Evolutionary conservation across 2,113 vertebrate genomes (phyloP), one percentile per base, ranked within the genome.

Genomic region (Corydoras sp.): DNA sequence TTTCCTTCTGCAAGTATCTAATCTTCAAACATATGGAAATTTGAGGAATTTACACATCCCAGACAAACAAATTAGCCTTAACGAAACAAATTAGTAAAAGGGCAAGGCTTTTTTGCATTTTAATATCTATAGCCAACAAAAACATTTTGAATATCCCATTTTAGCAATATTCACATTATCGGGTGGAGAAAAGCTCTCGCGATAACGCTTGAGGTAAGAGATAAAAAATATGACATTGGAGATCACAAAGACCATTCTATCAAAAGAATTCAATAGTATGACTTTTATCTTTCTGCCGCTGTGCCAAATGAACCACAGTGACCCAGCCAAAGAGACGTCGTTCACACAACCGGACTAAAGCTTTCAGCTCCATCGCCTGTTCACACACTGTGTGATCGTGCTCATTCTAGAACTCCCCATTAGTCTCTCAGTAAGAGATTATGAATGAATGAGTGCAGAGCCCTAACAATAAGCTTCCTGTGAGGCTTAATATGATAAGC

Each of bases 401-500:
- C 62, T 53, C 55, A 5, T 51, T 6, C 50, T 56, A 3, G 31
- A 54, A 13, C 32, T 35, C 56, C 61, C 18, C 58, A 66, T 76
- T 66, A 55, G 68, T 66, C 62, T 71, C 56, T 62, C 50, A 61
- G 74, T 59, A 31, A 74, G 65, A 71, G 49, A 62, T 75, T 70
- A 53, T 60, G 68, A 70, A 76, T 65, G 68, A 76, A 71, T 30
- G 65, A 74, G 51, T 14, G 24, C 56, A n/a, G 49, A 13, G 35
- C 49, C 59, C 29, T 50, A 65, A 65, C 62, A 66, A 66, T 62
- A 58, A 43, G 24, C 66, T 64, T 75, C 62, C 62, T 71, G 50
- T 48, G 59, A 68, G 51, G 58, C 58, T 65, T 51, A 30, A 32
- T 2, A 55, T 65, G 30, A 65, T 35, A 29, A 51, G 43, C 55